Conservation (phyloP, 2,113 vertebrate species). For the Lampris incognitus region DNA sequence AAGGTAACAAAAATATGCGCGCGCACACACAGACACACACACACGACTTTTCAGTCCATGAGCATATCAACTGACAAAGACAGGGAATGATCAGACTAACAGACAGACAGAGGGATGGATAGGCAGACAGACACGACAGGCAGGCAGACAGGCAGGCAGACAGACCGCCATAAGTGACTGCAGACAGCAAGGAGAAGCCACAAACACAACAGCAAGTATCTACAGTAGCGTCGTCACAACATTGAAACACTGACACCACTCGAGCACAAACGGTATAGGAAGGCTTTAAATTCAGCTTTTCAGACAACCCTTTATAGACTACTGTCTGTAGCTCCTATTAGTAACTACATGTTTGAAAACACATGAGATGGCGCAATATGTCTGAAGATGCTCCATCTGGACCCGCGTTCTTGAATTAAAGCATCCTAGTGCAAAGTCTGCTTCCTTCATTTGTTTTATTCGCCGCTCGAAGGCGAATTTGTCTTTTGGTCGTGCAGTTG, state of each 20-base stretch:
- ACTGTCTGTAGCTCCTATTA: not conserved
- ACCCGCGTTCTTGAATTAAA: conserved; percentile 5
- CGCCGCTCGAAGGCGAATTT: too few species aligned
- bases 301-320: conserved; percentile 16
- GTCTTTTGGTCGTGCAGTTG: too few species aligned
- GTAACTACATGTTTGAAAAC: conserved; percentile 2
- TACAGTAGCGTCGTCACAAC: conserved; percentile 59
- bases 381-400: conserved; percentile 23
- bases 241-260: conserved; percentile 61
- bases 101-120: conserved; percentile 67
- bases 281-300: conserved; percentile 30
- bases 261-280: conserved; percentile 41
- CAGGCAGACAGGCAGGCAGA: conserved; percentile 44
- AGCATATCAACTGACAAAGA: not conserved
- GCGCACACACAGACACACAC: conserved; percentile 1
- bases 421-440: conserved; percentile 4
- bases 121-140: conserved; percentile 47
- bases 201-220: conserved; percentile 59
- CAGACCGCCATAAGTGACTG: conserved; percentile 44
- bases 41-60: not conserved
- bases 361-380: not conserved
- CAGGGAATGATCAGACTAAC: conserved; percentile 20
- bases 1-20: not conserved
- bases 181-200: conserved; percentile 48
- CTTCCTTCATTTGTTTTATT: not conserved